Base-by-base conservation (phyloP, 2,113 vertebrate species). In the Oryzias woworae region DNA sequence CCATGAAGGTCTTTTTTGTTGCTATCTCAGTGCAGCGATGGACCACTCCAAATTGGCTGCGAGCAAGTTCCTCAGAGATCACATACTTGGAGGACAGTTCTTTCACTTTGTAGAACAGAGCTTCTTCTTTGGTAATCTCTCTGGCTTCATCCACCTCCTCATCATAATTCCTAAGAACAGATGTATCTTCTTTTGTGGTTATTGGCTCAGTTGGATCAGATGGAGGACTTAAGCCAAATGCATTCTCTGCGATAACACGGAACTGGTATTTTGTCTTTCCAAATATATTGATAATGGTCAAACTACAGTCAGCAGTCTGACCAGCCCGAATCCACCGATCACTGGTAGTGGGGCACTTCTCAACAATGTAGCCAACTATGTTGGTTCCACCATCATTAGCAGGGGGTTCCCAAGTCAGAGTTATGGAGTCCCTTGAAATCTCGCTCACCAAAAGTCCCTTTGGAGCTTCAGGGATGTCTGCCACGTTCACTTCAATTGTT, bases 241-340 rank as follows among this genome's bases (percentile, higher is more conserved):
- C 92, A 79, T 99, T 99, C 88, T 99, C 97, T n/a, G 97, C 97
- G 78, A 96, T 93, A 63, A 99, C 88, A 45, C 93, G 94, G 94
- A 99, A 99, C 84, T 96, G 96, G 82, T 98, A 99, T 71, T 94
- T 98, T 61, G 97, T 96, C 83, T 98, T 98, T 75, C 97, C 97
- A 86, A 97, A 98, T 14, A 99, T 90, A 79, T 95, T 98, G 66
- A 98, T 89, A 26, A 98, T 93, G 1, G 94, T 98, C 47, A 96
- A 95, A 49, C 93, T 92, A 56, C 96, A 92, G 45, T 97, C 95
- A 53, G 92, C 74, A 56, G 96, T 94, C 59, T 97, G 95, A 45
- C 92, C 97, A 69, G 95, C 96, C 50, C 96, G 96, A 75, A 99
- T 94, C 97, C 97, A 99, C 82, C 96, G 91, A 50, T 98, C 96